phyloP scores from a whole-genome alignment of 1,140 invertebrate genomes.

The Neotoxoptera formosana region DNA sequence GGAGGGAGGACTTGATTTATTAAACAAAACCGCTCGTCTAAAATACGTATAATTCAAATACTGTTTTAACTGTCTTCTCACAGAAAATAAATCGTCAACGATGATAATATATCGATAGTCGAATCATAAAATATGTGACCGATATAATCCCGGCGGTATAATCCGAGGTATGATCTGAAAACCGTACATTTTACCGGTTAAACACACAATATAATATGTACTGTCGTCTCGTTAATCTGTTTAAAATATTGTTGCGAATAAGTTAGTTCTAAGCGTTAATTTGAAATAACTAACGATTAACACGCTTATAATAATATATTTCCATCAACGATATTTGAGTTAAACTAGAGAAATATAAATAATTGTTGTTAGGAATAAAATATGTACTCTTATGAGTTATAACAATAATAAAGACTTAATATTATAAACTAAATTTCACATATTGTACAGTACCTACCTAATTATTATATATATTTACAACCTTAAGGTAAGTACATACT shows the following conservation, averaged over 20 bases:
- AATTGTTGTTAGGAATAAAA: no score
- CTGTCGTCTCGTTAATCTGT: neutral
- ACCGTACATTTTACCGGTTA: neutral
- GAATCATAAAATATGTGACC: neutral
- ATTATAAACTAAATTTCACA: no score
- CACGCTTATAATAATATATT: neutral
- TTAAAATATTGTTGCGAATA: neutral
- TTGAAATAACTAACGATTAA: neutral
- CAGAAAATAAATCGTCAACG: neutral
- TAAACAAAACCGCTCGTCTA: neutral
- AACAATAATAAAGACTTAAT: neutral
- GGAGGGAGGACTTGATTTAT: neutral
- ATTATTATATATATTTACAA: no score
- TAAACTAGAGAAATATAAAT: neutral
- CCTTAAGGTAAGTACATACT: neutral
- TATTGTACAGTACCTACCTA: neutral
- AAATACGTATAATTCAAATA: neutral
- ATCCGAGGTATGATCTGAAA: neutral
- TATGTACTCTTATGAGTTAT: neutral
- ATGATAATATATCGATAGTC: neutral
- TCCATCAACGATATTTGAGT: neutral
- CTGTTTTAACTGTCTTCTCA: neutral
- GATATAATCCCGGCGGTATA: neutral
- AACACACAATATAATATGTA: no score
- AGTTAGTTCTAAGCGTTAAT: neutral